Evolutionary conservation across 1,140 invertebrate species (phyloP), one percentile per base, ranked within the genome.

Genomic region (Listronotus bonariensis): DNA sequence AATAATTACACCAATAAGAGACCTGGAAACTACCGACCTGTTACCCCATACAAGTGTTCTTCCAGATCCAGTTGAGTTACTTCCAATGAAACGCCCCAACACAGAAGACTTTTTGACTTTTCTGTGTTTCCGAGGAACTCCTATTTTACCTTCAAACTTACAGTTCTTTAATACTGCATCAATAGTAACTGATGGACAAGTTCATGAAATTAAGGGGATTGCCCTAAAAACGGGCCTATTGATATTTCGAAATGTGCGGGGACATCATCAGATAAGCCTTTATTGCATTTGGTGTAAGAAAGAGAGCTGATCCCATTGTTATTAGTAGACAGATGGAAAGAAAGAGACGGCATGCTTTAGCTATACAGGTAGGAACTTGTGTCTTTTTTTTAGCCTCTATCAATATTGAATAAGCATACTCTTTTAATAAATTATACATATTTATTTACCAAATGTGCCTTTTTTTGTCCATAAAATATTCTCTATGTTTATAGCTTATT

Each of bases 21-120:
- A 86, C 68, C 82, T 85, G 67, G 81, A 86, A 75, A 84, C 72
- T 72, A 81, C 73, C 26, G 81, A 75, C 68, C 80, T 64, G 74
- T 82, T 67, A 78, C 68, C 74, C 17, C 72, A 77, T 67, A 65
- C 59, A 26, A 70, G 76, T 71, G 66, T 70, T 62, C 42, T 75
- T 32, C 80, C 80, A 38, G 79, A 81, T 66, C 80, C 80, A 41
- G 75, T 82, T 43, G 85, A 87, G 72, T 81, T 84, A 62, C 79
- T 87, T 69, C 87, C 86, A 41, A 85, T 86, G 48, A 89, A 86
- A 74, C 80, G 89, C 70, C 92, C 92, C 32, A 93, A 93, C 70
- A 93, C 93, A 5, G 92, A 95, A 83, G 92, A 95, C 79, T 95
- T 96, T 76, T 76, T 96, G 18, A 95, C 92, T 65, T 96, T 93